These are phyloP conservation scores for Halocynthia roretzi DNA, from an alignment of 23 tunicate species.

Conservation along the genomic window DNA sequence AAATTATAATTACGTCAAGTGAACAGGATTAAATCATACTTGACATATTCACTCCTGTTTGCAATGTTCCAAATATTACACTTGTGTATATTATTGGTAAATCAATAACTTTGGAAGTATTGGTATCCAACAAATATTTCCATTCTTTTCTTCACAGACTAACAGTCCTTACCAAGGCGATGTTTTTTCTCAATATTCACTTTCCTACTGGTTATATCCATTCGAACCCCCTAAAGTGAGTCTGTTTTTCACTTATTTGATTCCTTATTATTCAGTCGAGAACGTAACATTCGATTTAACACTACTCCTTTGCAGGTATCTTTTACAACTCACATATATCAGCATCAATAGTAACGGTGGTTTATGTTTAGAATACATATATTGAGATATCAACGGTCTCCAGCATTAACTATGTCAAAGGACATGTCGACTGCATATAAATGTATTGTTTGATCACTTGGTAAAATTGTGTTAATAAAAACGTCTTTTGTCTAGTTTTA, in stretches of 20 bases:
- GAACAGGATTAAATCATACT: too few relatives aligned
- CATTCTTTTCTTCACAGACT: constrained; percentile 20
- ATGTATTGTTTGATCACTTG: not conserved
- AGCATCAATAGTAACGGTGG: constrained; percentile 85
- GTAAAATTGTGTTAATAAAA: not conserved
- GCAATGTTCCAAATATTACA: too few relatives aligned
- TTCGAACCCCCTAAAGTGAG: constrained; percentile 74
- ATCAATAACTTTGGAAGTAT: too few relatives aligned
- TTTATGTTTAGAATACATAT: constrained; percentile 89
- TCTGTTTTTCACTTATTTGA: too few relatives aligned
- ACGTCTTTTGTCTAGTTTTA: constrained; percentile 46
- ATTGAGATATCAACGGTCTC: constrained; percentile 89
- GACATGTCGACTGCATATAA: constrained; percentile 11
- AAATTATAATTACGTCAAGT: too few relatives aligned
- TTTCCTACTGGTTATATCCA: constrained; percentile 89
- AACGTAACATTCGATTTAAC: not conserved
- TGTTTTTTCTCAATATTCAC: constrained; percentile 61
- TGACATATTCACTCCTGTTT: too few relatives aligned
- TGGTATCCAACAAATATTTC: not conserved
- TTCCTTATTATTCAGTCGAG: too few relatives aligned
- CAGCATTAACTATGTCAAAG: constrained; percentile 76
- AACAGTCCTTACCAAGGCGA: constrained; percentile 67
- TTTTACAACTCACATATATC: constrained; percentile 73
- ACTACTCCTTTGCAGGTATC: constrained; percentile 36
- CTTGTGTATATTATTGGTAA: not conserved